Evolutionary conservation across 2,113 vertebrate genomes (phyloP).

Genomic region (Entomyzon cyanotis): DNA sequence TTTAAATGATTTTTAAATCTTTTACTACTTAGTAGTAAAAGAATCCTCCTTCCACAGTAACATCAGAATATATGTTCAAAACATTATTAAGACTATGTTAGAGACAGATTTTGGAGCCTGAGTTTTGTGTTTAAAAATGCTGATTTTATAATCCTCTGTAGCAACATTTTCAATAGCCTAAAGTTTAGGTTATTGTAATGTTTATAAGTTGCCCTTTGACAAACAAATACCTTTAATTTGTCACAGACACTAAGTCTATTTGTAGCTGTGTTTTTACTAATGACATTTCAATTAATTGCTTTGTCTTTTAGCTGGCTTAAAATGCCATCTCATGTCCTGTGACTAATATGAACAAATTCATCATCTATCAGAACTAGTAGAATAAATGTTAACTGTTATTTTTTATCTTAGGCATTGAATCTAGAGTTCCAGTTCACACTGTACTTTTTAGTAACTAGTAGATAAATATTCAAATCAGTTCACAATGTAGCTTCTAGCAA

Average conservation of each 20-base stretch:
- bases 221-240: neutral
- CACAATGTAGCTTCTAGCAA: neutral
- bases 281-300: neutral
- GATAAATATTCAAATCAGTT: neutral
- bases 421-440: neutral
- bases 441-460: neutral
- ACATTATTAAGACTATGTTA: neutral
- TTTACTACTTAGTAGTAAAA: neutral
- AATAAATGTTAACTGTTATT: neutral
- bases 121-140: neutral
- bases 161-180: neutral
- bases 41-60: neutral
- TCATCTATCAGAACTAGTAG: neutral
- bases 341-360: neutral
- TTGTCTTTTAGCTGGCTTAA: neutral
- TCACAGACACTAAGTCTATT: neutral
- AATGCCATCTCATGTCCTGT: neutral
- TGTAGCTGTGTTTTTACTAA: neutral
- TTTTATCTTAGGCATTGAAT: neutral
- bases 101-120: neutral
- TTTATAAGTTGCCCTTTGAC: neutral
- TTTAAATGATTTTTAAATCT: neutral
- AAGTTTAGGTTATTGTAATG: neutral
- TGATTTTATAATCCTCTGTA: neutral
- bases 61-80: neutral